Conservation (phyloP, 2,113 vertebrate genomes). For the Coptodon bakossiorum region DNA sequence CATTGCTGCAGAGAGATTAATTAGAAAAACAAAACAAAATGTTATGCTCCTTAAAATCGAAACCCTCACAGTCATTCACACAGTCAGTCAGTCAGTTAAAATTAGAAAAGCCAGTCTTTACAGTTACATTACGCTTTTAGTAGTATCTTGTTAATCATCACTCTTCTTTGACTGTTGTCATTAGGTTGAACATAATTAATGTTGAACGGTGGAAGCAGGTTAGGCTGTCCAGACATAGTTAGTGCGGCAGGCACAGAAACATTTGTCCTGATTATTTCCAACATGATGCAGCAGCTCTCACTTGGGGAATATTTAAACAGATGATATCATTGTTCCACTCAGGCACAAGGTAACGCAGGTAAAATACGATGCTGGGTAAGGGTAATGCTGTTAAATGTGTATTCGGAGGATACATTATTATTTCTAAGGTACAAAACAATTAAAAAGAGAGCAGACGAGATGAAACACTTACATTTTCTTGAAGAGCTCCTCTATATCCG, state of each 20-base stretch:
- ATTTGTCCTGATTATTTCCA: constrained; percentile 26
- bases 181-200: constrained; percentile 80
- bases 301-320: not conserved
- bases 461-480: constrained; percentile 88
- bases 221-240: constrained; percentile 80
- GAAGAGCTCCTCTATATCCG: constrained; percentile 96
- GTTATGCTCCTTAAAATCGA: constrained; percentile 60
- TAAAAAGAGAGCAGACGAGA: not conserved
- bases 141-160: constrained; percentile 18
- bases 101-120: constrained; percentile 24
- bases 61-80: constrained; percentile 37
- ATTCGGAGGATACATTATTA: not conserved
- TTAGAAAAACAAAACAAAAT: constrained; percentile 77
- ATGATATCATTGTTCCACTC: not conserved
- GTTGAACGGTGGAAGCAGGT: constrained; percentile 77
- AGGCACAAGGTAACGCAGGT: not conserved
- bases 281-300: constrained; percentile 4
- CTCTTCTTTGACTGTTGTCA: constrained; percentile 19
- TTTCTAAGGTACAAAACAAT: not conserved
- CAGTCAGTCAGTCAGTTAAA: constrained; percentile 32
- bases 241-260: constrained; percentile 82
- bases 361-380: not conserved
- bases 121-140: constrained; percentile 24
- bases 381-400: not conserved
- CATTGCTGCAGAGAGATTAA: constrained; percentile 99